Evolutionary conservation across 2,888 invertebrate genomes (phyloP), one percentile per base, ranked within the genome.

Genomic region (Boloria euphrosyne): DNA sequence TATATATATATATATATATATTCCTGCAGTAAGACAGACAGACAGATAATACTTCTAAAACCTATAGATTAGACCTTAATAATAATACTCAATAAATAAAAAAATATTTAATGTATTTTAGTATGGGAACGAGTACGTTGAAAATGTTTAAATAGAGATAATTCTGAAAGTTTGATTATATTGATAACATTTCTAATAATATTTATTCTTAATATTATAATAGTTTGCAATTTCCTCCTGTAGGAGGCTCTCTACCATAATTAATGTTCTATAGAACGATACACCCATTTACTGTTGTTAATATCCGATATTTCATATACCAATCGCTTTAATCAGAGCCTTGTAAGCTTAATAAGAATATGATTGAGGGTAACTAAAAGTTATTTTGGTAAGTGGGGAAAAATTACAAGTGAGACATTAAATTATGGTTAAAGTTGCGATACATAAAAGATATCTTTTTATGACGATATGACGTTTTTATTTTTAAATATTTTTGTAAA

Each of bases 141-240:
- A 22, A 22, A 22, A 22, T 22, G 22, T 22, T 22, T 22, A 3
- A 22, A 1, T 1, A 22, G 22, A 22, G 3, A 22, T 22, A 22
- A 22, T 1, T 22, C 1, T 22, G n/a, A n/a, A n/a, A n/a, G n/a
- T n/a, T n/a, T n/a, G n/a, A n/a, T n/a, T n/a, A 7, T 10, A 38
- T 5, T 50, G 49, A 59, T 50, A 59, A 31, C 49, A 49, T 59
- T 61, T 69, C 66, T 67, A 66, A 53, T 68, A 69, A 13, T 50
- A 22, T 62, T 51, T 31, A 17, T 10, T 50, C 38, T 50, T 17
- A 59, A 38, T 49, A 59, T 51, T 53, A 50, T 64, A 59, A 65
- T 65, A 68, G 64, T 67, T 65, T 16, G 69, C 71, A 71, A 71
- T 74, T 73, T 74, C 70, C 70, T 75, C 71, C 69, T 67, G 71